Evolutionary conservation across 1,140 invertebrate species (phyloP), one percentile per base, ranked within the genome.

Genomic region (Brachystomella parvula): DNA sequence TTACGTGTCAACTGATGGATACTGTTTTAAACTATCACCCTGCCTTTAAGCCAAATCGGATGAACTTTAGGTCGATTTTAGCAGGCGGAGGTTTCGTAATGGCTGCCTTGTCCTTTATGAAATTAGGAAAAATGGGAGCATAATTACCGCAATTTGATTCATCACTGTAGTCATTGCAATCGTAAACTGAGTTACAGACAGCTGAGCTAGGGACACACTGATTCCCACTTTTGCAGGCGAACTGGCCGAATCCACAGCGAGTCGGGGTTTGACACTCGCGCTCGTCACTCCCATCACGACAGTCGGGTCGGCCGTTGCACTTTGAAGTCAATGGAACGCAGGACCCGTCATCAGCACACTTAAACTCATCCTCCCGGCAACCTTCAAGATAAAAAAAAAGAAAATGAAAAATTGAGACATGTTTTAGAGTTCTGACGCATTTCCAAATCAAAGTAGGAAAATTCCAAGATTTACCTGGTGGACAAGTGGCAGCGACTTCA

Each of bases 141-240:
- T n/a, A 53, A 12, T 53, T 53, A 53, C 49, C 49, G 83, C 91
- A 94, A 79, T 88, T 86, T 78, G 89, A 86, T 82, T 95, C 92
- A 80, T 95, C 92, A 71, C 89, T 91, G 82, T 88, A 87, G 82
- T 94, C 91, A 78, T 83, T 83, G 82, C 92, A 95, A 82, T 94
- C 89, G 82, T 87, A 87, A 78, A 83, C 78, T 9, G 73, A 71
- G 73, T 86, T 81, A 75, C 84, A 86, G 70, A 81, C 78, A 63
- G 79, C 77, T n/a, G 76, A 74, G 63, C 78, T 76, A 44, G 77
- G 77, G 68, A 85, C 82, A 75, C 84, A 85, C 65, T 79, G 76
- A 12, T 79, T 74, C 35, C 83, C 81, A 76, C 83, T 82, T 44
- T 77, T 74, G 77, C 87, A 90, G 12, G 77, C 77, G 71, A 80